These are phyloP conservation scores for Phlogophora meticulosa DNA, from an alignment of 2,888 invertebrate species.

Conservation along the genomic window DNA sequence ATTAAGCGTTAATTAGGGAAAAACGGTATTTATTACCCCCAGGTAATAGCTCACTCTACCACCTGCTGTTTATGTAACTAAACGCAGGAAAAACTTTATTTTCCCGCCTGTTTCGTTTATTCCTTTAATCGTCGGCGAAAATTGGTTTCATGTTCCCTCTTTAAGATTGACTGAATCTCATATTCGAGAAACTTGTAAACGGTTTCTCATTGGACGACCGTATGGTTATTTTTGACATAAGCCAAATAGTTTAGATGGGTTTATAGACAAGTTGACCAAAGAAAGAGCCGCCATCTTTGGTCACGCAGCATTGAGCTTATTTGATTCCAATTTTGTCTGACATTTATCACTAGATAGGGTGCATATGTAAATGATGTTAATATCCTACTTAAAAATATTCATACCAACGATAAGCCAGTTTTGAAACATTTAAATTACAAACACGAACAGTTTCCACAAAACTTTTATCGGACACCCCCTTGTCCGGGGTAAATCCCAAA, in stretches of 20 bases:
- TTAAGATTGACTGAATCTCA: conserved; percentile 10
- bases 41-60: conserved; percentile 79
- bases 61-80: conserved; percentile 77
- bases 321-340: background rate
- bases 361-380: conserved; percentile 12
- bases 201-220: no score
- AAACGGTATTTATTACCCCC: conserved; percentile 87
- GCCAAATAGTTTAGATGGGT: background rate
- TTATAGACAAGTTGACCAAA: background rate
- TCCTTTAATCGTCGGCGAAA: conserved; percentile 53
- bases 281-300: background rate
- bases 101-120: conserved; percentile 49
- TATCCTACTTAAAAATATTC: conserved; percentile 29
- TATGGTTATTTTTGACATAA: background rate
- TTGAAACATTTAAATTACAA: conserved; percentile 81
- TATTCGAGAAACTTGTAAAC: conserved; percentile 16
- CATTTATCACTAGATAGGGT: background rate
- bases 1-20: conserved; percentile 90
- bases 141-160: conserved; percentile 50
- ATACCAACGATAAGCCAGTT: conserved; percentile 61
- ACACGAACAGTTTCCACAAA: conserved; percentile 78
- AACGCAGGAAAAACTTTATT: conserved; percentile 66
- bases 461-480: conserved; percentile 82
- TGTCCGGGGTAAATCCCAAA: conserved; percentile 80
- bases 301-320: background rate